Base-by-base conservation (phyloP, 2,113 vertebrate genomes). In the Thymallus thymallus region DNA sequence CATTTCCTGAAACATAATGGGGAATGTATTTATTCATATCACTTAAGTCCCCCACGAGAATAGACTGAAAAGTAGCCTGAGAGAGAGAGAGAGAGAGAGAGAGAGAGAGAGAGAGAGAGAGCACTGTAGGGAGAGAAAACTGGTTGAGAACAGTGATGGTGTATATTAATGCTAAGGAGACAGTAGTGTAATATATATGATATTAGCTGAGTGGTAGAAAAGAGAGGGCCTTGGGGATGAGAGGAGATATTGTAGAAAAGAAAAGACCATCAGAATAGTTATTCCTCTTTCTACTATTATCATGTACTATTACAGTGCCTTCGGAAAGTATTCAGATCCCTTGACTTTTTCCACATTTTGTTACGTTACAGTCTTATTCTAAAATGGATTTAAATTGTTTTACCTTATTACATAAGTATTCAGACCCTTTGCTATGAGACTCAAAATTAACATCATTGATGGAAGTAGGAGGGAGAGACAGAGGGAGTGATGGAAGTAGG, bases 61-160 rank as follows among this genome's bases (percentile, higher is more conserved):
- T 23, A 12, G 24, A 51, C n/a, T 3, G 23, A 58, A 87, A 88
- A 86, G 76, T 78, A 74, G 78, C 74, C 24, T 71, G 35, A 41
- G 35, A 41, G 35, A 41, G 9, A 9, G 9, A 7, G 76, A 74
- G 71, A 89, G 82, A 82, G 87, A 86, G 80, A 80, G 26, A 88
- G 73, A 68, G 18, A 16, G 26, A 65, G 51, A 71, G 16, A 41
- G n/a, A 35, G 62, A 69, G 29, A 55, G 23, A n/a, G n/a, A 58
- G 61, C 22, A 65, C 77, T 80, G 71, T 71, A 78, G 74, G 60
- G 58, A 74, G 75, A 78, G 77, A 1, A 7, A 71, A 84, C 82
- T 74, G 72, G 79, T 64, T 82, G 76, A 74, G 72, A 89, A 81
- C 82, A 81, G 78, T 78, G 80, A 84, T 87, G 87, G 87, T 84